Conservation (phyloP, 1,140 invertebrate species). For the Archegozetes longisetosus region DNA sequence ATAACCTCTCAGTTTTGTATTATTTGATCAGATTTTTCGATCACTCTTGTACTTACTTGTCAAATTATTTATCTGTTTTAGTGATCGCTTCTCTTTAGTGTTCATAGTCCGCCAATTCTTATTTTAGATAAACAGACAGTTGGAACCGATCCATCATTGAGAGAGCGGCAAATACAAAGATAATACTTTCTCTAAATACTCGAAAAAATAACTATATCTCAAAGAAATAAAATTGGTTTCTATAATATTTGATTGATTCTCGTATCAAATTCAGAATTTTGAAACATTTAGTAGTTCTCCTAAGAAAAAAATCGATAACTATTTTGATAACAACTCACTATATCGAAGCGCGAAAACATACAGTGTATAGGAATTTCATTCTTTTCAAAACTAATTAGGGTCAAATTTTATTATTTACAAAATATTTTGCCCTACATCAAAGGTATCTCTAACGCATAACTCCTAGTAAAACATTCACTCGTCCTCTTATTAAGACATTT, state of each 20-base stretch:
- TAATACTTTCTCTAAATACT: too few species aligned
- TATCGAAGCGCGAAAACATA: constrained; percentile 30
- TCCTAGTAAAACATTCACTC: not conserved
- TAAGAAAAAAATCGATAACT: constrained; percentile 41
- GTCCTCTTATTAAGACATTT: not conserved
- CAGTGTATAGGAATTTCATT: constrained; percentile 29
- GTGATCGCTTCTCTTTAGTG: constrained; percentile 85
- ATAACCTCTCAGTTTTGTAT: too few species aligned
- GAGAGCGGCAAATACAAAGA: constrained; percentile 46
- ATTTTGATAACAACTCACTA: constrained; percentile 33
- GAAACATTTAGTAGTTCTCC: constrained; percentile 69
- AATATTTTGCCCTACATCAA: too few species aligned
- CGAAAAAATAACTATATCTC: too few species aligned
- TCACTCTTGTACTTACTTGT: too few species aligned
- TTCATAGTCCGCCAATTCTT: constrained; percentile 78
- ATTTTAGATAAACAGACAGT: constrained; percentile 90
- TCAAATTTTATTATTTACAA: constrained; percentile 24
- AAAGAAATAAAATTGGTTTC: too few species aligned
- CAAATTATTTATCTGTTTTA: too few species aligned
- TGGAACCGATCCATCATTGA: constrained; percentile 68
- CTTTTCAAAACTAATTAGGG: constrained; percentile 27
- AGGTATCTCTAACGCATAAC: not conserved
- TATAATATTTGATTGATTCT: not conserved
- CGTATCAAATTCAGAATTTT: constrained; percentile 45
- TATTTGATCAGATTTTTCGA: too few species aligned